Evolutionary conservation across 2,888 invertebrate genomes (phyloP), one percentile per base, ranked within the genome.

Genomic region (Antheraea assamensis): DNA sequence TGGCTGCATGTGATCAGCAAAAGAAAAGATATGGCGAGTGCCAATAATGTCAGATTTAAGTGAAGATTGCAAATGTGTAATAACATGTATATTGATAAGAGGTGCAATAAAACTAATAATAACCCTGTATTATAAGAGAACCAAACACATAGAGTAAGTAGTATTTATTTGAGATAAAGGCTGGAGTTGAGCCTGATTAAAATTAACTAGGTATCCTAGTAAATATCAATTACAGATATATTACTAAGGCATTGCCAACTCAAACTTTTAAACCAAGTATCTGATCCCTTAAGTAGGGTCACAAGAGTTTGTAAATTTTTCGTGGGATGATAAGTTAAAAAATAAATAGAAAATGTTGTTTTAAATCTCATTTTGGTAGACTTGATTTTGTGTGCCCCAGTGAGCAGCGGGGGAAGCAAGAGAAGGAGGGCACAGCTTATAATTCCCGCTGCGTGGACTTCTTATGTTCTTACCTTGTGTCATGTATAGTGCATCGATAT

Each of bases 111-210:
- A 78, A 64, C 49, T 81, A 30, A 80, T 81, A 76, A 77, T 55
- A 81, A 81, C 74, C 81, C 81, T 52, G 77, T 79, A 73, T 78
- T 80, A 82, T 70, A 79, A 79, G 72, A 72, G 71, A 73, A 79
- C 76, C 0, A 82, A 82, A 71, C 79, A 83, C 64, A 80, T 81
- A 52, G 79, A 81, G 77, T 0, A 78, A 76, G 70, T 80, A 74
- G 75, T 74, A 79, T 55, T 82, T 80, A 80, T 81, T 24, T 76
- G 80, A 66, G 79, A 80, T n/a, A 49, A 79, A 78, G 30, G 78
- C 79, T 21, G n/a, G 73, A 74, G 52, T 3, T n/a, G 5, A 70
- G 61, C 17, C 1, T 75, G 35, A 73, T 78, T 71, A 64, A 75
- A 21, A 72, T 80, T 30, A 64, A 61, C 27, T 72, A 66, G 27